Conservation (phyloP, 2,797 vertebrate genomes). For the Hapalemur alaotrensis region DNA sequence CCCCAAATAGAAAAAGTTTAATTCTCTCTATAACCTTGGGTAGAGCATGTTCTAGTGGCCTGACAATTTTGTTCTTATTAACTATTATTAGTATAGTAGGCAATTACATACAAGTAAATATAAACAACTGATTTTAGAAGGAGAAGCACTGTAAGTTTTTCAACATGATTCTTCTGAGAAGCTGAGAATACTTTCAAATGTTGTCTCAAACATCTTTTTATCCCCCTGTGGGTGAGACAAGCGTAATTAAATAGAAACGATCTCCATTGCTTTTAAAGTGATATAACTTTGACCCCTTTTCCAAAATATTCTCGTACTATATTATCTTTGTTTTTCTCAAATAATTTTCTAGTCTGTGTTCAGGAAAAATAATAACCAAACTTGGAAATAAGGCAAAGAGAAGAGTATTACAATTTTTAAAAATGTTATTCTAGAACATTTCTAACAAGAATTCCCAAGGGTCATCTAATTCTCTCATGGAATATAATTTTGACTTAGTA, state of each 20-base stretch:
- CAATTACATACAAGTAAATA: background rate
- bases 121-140: background rate
- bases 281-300: background rate
- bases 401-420: background rate
- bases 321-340: background rate
- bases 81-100: background rate
- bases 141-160: background rate
- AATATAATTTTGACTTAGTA: conserved; percentile 24
- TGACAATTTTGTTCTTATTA: background rate
- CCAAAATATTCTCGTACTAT: background rate
- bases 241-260: background rate
- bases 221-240: background rate
- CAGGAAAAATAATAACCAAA: background rate
- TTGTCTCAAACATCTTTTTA: background rate
- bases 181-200: background rate
- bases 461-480: background rate
- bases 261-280: background rate
- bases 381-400: background rate
- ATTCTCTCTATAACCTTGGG: background rate
- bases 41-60: background rate
- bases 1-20: background rate
- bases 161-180: background rate
- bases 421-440: background rate
- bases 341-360: background rate
- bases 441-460: background rate